phyloP scores from a whole-genome alignment of 2,888 invertebrate genomes.

The Callinectes sapidus region DNA sequence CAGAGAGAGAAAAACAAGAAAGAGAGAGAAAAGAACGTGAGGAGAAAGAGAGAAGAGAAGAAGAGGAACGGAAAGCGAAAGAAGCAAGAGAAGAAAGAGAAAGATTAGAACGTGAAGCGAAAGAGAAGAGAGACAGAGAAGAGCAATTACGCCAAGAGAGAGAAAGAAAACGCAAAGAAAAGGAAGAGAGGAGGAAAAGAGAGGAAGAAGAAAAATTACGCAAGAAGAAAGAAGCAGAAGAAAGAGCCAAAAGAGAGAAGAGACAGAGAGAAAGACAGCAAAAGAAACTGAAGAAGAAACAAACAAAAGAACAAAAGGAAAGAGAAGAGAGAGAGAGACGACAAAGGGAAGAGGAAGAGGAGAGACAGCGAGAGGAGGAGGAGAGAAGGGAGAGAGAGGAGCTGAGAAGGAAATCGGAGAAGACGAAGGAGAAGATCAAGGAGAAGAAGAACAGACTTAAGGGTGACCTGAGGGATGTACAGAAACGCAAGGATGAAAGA shows the following conservation, averaged over 20 bases:
- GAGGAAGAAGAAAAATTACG: not conserved
- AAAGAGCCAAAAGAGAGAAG: not conserved
- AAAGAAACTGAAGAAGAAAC: not conserved
- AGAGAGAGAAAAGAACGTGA: not conserved
- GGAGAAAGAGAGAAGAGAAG: not conserved
- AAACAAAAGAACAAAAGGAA: not conserved
- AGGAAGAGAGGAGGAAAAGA: not conserved
- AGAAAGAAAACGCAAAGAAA: not conserved
- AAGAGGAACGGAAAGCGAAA: not conserved
- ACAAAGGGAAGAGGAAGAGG: not conserved
- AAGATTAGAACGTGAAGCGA: not conserved
- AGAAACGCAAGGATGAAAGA: not conserved
- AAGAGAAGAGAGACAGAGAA: not conserved
- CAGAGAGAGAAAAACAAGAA: not conserved
- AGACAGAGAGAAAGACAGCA: not conserved
- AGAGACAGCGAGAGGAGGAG: not conserved
- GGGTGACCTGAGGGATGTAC: not conserved
- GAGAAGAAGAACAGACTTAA: not conserved
- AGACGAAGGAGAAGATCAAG: not conserved
- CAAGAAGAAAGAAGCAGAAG: not conserved
- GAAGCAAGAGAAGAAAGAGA: not conserved
- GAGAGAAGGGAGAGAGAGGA: conserved; percentile 4
- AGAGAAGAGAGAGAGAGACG: not conserved
- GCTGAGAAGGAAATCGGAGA: not conserved
- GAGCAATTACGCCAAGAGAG: not conserved